Evolutionary conservation across 2,113 vertebrate species (phyloP).

Genomic region (Dasyornis broadbenti): DNA sequence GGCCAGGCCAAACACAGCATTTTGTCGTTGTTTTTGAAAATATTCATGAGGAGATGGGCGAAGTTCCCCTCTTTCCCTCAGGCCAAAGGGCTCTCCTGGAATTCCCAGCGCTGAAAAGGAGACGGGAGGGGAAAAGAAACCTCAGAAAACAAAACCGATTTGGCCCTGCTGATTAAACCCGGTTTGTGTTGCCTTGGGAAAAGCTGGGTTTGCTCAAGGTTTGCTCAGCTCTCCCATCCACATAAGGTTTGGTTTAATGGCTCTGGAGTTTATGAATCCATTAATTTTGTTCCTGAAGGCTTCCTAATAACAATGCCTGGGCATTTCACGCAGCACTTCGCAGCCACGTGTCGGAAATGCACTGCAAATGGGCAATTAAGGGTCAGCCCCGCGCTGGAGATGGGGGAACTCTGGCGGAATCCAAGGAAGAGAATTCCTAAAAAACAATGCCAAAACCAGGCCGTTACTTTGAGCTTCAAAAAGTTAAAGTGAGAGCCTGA

Average conservation of each 20-base stretch:
- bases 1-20: constrained; percentile 19
- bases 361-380: background rate
- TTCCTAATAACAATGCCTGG: background rate
- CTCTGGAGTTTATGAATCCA: background rate
- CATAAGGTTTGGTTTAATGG: constrained; percentile 23
- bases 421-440: background rate
- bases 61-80: background rate
- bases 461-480: background rate
- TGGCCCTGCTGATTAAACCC: constrained; percentile 36
- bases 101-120: background rate
- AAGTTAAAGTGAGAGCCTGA: background rate
- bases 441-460: background rate
- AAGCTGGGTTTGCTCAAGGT: constrained; percentile 50
- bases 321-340: background rate
- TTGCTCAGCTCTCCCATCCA: constrained; percentile 33
- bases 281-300: constrained; percentile 19
- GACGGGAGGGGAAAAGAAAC: background rate
- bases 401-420: background rate
- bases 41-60: constrained; percentile 53
- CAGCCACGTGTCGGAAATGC: background rate
- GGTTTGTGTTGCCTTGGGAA: constrained; percentile 55
- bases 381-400: background rate
- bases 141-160: background rate
- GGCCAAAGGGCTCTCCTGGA: constrained; percentile 14
- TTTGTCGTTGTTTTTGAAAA: constrained; percentile 11